phyloP scores from a whole-genome alignment of 1,140 invertebrate genomes.

The Pseudobourletiella spinata region DNA sequence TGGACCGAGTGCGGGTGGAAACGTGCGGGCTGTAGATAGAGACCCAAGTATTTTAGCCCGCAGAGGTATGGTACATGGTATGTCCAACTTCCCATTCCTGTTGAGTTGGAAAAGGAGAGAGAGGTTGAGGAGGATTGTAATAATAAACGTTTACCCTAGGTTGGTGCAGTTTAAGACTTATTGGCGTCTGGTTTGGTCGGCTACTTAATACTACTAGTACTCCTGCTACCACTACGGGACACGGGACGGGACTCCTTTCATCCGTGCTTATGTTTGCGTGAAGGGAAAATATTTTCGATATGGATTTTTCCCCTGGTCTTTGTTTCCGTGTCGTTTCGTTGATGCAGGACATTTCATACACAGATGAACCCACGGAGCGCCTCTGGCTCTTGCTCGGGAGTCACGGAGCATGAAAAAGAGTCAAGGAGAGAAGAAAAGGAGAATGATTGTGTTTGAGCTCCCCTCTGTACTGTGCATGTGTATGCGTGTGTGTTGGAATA shows the following conservation, averaged over 20 bases:
- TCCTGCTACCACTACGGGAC: too few relatives aligned
- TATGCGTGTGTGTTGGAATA: not conserved
- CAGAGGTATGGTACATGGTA: too few relatives aligned
- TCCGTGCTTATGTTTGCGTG: too few relatives aligned
- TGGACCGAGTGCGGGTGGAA: too few relatives aligned
- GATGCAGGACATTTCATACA: not conserved
- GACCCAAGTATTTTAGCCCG: too few relatives aligned
- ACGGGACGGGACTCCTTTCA: not conserved
- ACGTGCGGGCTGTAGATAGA: too few relatives aligned
- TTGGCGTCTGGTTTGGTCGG: not conserved
- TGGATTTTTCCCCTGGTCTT: not conserved
- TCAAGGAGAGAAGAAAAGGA: not conserved
- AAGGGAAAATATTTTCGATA: not conserved
- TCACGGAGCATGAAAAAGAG: not conserved
- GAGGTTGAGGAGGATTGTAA: too few relatives aligned
- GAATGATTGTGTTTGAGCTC: not conserved
- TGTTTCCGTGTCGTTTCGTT: not conserved
- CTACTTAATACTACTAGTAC: not conserved
- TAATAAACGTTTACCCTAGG: too few relatives aligned
- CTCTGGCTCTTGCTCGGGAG: not conserved
- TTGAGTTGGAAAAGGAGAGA: too few relatives aligned
- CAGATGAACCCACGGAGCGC: not conserved
- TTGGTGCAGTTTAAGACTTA: not conserved
- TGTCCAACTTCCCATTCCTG: too few relatives aligned
- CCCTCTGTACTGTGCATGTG: not conserved